Conservation (phyloP, 2,888 invertebrate species). For the Amblyjoppa proteus region DNA sequence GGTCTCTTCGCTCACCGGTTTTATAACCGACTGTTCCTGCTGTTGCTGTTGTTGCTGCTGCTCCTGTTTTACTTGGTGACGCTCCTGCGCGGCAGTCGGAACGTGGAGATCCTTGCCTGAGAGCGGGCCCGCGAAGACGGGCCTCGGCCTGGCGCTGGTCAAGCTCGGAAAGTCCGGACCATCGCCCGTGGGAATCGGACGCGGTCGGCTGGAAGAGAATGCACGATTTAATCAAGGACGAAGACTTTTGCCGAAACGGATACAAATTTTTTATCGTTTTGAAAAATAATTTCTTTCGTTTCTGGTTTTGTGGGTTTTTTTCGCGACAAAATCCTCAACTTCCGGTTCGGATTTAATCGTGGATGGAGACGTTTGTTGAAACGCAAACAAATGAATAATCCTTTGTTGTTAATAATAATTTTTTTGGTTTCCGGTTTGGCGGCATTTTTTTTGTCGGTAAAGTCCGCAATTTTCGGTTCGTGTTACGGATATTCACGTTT, state of each 20-base stretch:
- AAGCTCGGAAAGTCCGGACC: slow-evolving; percentile 47
- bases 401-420: too few relatives aligned
- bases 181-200: slow-evolving; percentile 32
- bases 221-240: not conserved
- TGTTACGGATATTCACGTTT: too few relatives aligned
- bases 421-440: too few relatives aligned
- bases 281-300: not conserved
- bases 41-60: slow-evolving; percentile 58
- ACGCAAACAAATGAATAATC: too few relatives aligned
- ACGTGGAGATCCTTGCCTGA: slow-evolving; percentile 17
- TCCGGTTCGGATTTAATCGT: too few relatives aligned
- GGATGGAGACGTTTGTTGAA: too few relatives aligned
- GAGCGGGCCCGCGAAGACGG: slow-evolving; percentile 48
- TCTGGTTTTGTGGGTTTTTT: not conserved
- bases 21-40: slow-evolving; percentile 68
- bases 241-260: not conserved
- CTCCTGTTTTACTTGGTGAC: slow-evolving; percentile 51
- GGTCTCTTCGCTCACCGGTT: slow-evolving; percentile 80
- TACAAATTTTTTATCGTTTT: not conserved
- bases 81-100: slow-evolving; percentile 47
- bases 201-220: slow-evolving; percentile 46
- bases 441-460: too few relatives aligned
- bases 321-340: not conserved
- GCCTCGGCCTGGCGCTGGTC: slow-evolving; percentile 40
- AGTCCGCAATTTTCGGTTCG: too few relatives aligned